phyloP scores from a whole-genome alignment of 2,888 invertebrate genomes.

The Nephrotoma flavescens region DNA sequence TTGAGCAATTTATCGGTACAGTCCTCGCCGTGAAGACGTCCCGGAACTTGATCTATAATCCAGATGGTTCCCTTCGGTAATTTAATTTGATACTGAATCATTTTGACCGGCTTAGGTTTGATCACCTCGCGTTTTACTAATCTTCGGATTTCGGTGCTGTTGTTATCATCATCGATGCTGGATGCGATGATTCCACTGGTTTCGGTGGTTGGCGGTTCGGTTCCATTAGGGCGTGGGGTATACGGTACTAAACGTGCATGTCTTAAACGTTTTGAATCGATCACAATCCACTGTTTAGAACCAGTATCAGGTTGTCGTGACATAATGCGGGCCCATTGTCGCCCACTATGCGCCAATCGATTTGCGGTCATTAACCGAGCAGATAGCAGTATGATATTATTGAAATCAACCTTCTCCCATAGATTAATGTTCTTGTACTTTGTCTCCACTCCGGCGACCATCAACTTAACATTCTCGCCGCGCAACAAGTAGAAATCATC shows the following conservation, averaged over 20 bases:
- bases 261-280: conserved; percentile 45
- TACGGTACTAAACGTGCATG: background rate
- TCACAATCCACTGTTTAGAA: conserved; percentile 75
- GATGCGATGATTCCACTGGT: background rate
- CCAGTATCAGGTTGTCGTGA: conserved; percentile 62
- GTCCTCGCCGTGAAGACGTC: conserved; percentile 48
- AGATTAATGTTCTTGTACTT: conserved; percentile 55
- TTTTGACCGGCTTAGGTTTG: background rate
- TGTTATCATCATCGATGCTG: conserved; percentile 5
- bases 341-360: conserved; percentile 54
- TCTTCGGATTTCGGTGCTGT: background rate
- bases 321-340: conserved; percentile 58
- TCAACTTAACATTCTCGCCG: conserved; percentile 40
- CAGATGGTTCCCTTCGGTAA: conserved; percentile 35
- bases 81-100: background rate
- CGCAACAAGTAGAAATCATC: conserved; percentile 67
- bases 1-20: conserved; percentile 45
- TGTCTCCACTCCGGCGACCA: conserved; percentile 63
- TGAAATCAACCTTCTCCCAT: conserved; percentile 52
- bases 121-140: background rate
- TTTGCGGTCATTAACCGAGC: conserved; percentile 72
- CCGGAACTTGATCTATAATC: conserved; percentile 66
- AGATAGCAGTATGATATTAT: conserved; percentile 41
- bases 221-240: background rate
- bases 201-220: background rate